Evolutionary conservation across 2,797 vertebrate species (phyloP).

Genomic region (Melanotaenia pygmaea): DNA sequence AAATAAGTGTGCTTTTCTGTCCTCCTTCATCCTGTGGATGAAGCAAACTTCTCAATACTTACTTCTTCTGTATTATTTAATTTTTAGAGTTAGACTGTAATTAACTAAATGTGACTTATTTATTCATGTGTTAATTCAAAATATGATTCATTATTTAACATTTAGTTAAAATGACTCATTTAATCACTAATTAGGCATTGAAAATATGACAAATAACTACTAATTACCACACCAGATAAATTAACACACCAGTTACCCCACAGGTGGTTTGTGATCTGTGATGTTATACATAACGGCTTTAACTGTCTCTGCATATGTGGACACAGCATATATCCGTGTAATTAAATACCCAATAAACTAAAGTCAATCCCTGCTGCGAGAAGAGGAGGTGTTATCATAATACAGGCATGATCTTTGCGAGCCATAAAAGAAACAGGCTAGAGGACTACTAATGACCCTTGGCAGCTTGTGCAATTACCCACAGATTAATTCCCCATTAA

Average conservation of each 20-base stretch:
- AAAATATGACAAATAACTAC: background rate
- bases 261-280: slow-evolving; percentile 20
- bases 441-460: slow-evolving; percentile 65
- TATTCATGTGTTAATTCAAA: background rate
- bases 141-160: slow-evolving; percentile 2
- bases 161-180: background rate
- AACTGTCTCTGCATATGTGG: background rate
- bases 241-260: slow-evolving; percentile 4
- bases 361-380: slow-evolving; percentile 34
- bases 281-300: background rate
- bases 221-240: slow-evolving; percentile 3
- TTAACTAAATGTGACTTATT: background rate
- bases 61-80: background rate
- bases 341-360: slow-evolving; percentile 44
- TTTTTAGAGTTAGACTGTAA: background rate
- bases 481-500: slow-evolving; percentile 66
- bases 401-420: slow-evolving; percentile 40
- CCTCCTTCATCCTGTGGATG: background rate
- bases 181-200: background rate
- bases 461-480: slow-evolving; percentile 59
- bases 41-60: background rate
- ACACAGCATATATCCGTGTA: slow-evolving; percentile 19
- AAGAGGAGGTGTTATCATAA: slow-evolving; percentile 42
- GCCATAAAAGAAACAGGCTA: slow-evolving; percentile 54
- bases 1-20: background rate